Conservation (phyloP, 2,888 invertebrate genomes). For the Temnothorax ravouxi region DNA sequence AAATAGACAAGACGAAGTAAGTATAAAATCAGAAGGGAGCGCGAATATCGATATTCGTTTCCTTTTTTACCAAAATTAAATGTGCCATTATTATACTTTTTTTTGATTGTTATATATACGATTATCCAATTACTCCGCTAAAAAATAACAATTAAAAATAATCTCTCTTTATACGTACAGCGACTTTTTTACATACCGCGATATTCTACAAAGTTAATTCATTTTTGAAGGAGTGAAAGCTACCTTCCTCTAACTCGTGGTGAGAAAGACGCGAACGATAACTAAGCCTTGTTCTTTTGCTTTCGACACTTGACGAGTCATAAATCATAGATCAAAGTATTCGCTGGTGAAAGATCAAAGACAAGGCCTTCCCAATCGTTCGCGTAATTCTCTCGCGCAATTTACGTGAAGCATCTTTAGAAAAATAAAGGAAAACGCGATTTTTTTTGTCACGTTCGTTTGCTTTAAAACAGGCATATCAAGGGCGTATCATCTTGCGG, state of each 20-base stretch:
- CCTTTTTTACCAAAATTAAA: constrained; percentile 22
- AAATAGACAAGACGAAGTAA: not conserved
- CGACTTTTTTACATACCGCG: not conserved
- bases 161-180: constrained; percentile 35
- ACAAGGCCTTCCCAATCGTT: not conserved
- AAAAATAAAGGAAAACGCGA: constrained; percentile 46
- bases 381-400: constrained; percentile 5
- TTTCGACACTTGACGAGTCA: not conserved
- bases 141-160: constrained; percentile 46
- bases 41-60: not conserved
- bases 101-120: constrained; percentile 47
- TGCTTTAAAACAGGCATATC: constrained; percentile 64
- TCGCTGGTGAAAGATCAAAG: constrained; percentile 7
- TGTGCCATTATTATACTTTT: constrained; percentile 18
- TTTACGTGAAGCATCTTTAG: constrained; percentile 22
- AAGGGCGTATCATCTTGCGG: constrained; percentile 66
- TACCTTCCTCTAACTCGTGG: constrained; percentile 4
- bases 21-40: constrained; percentile 1
- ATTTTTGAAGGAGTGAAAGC: constrained; percentile 20
- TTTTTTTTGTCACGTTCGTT: constrained; percentile 40
- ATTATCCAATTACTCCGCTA: constrained; percentile 33
- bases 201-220: constrained; percentile 18
- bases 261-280: constrained; percentile 24
- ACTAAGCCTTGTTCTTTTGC: constrained; percentile 9
- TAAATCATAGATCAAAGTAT: not conserved